A percentile compares a stretch with the other conserved stretches of the same genome.
Evolutionary conservation across 2,888 invertebrate species (phyloP).

Genomic region (Bimastos eiseni): DNA sequence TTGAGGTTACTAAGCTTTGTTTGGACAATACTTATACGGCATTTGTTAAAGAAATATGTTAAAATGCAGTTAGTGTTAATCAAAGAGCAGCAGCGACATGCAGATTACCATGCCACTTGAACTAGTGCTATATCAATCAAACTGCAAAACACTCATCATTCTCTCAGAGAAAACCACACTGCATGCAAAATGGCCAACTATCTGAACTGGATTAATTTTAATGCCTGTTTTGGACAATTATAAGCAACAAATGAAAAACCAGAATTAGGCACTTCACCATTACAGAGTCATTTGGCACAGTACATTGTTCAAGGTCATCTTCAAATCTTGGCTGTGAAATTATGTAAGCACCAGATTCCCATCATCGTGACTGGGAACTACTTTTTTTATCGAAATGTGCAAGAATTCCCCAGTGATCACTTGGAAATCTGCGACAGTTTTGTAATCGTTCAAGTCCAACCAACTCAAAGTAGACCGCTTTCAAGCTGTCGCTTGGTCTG

Average conservation of each 20-base stretch:
- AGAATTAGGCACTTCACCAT: neutral
- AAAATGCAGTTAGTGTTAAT: neutral
- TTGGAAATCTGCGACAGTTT: conserved; percentile 65
- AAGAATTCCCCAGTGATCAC: conserved; percentile 68
- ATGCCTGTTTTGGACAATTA: neutral
- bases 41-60: neutral
- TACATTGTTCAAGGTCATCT: neutral
- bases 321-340: neutral
- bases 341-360: neutral
- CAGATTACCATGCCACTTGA: neutral
- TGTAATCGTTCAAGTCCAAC: conserved; percentile 65
- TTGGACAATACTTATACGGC: neutral
- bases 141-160: neutral
- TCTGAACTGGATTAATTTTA: no score
- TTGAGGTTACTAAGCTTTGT: neutral
- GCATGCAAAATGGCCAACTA: neutral
- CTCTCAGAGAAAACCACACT: neutral
- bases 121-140: neutral
- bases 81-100: neutral
- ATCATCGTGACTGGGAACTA: neutral
- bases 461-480: conserved; percentile 65
- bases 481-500: conserved; percentile 47
- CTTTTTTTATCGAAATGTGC: conserved; percentile 53
- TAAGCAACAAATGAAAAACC: neutral
- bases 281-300: neutral